Percentiles rank a stretch among this genome's conserved stretches.
phyloP scores from a whole-genome alignment of 2,113 vertebrate genomes.

The human (Homo sapiens) region GRCh38 chr6:110034501-110035000 shows the following conservation, averaged over 20 bases:
- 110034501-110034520: background rate
- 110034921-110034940: conserved; percentile 45
- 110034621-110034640: background rate
- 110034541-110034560: background rate
- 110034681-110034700: conserved; percentile 4
- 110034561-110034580: background rate
- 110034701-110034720: conserved; percentile 49
- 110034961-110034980: background rate
- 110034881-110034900: conserved; percentile 71
- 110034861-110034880: conserved; percentile 59
- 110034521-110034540: background rate
- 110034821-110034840: conserved; percentile 73
- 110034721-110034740: conserved; percentile 47
- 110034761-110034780: conserved; percentile 78
- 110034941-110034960: background rate
- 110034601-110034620: background rate
- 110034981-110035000: background rate
- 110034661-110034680: background rate
- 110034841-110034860: conserved; percentile 74
- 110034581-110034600: background rate
- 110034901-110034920: conserved; percentile 47
- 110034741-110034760: conserved; percentile 56
- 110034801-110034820: conserved; percentile 75
- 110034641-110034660: background rate
- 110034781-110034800: conserved; percentile 63